A percentile compares a stretch with the other conserved stretches of the same genome.
These are phyloP conservation scores for Piaya cayana DNA, from an alignment of 2,113 vertebrate genomes.

Conservation along the genomic window DNA sequence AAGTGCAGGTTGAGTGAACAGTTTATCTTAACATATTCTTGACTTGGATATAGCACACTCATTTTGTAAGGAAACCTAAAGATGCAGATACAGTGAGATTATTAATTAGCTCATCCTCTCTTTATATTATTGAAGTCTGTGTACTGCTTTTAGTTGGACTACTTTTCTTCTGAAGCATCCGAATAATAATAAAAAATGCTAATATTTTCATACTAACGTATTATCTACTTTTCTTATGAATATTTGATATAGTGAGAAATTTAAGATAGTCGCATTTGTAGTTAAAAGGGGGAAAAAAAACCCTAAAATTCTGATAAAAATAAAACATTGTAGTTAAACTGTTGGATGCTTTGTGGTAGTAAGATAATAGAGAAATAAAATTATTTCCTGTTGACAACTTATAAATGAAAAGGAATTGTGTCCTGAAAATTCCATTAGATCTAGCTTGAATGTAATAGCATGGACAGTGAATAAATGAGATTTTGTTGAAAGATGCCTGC, in stretches of 20 bases:
- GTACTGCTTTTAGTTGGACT: background rate
- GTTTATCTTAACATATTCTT: background rate
- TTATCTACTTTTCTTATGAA: background rate
- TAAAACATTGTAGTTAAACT: background rate
- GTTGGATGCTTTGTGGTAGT: background rate
- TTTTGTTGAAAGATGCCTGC: background rate
- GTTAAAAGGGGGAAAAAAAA: background rate
- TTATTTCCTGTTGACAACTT: background rate
- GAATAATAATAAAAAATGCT: background rate
- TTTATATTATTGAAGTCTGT: background rate
- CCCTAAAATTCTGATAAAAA: background rate
- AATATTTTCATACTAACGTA: background rate
- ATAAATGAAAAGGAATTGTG: background rate
- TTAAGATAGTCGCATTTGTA: background rate
- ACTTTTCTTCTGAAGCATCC: background rate
- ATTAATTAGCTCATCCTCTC: background rate
- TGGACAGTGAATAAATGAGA: constrained; percentile 2
- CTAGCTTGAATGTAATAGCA: background rate
- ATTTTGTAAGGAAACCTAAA: background rate
- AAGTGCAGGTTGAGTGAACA: background rate
- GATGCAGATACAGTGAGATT: background rate
- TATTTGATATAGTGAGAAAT: background rate
- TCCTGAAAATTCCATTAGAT: background rate
- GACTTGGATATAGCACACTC: background rate
- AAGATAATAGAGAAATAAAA: background rate